phyloP scores from a whole-genome alignment of 2,888 invertebrate genomes.

The Hybos culiciformis region DNA sequence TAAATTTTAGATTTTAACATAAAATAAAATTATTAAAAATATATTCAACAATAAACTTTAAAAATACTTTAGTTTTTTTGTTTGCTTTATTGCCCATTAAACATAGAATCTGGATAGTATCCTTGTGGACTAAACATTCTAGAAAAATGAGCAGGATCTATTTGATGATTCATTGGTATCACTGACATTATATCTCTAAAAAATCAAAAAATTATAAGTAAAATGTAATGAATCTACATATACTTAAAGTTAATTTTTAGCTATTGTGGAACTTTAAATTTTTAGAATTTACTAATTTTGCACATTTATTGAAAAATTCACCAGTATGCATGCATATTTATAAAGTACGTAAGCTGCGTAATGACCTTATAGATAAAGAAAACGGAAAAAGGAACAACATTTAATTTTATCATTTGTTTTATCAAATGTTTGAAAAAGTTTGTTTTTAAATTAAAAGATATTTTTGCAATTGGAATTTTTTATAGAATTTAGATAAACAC shows the following conservation, averaged over 20 bases:
- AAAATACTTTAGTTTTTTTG: too few species aligned
- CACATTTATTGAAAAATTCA: too few species aligned
- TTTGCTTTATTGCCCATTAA: slow-evolving; percentile 35
- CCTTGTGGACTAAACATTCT: slow-evolving; percentile 35
- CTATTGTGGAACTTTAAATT: neutral
- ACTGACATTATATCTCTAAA: slow-evolving; percentile 33
- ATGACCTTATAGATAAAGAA: too few species aligned
- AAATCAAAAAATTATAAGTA: slow-evolving; percentile 8
- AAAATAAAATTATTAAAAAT: too few species aligned
- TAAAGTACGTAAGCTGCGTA: too few species aligned
- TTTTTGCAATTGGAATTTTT: neutral
- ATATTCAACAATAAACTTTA: too few species aligned
- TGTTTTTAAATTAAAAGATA: neutral
- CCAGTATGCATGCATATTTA: too few species aligned
- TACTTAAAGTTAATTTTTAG: neutral
- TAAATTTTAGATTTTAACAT: too few species aligned
- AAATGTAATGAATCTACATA: neutral
- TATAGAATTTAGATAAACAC: neutral
- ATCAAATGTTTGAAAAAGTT: neutral
- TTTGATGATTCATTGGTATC: slow-evolving; percentile 32
- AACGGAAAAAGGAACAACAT: neutral
- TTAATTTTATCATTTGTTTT: neutral
- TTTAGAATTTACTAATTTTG: too few species aligned
- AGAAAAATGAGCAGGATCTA: slow-evolving; percentile 32
- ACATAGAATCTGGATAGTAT: slow-evolving; percentile 34